phyloP scores from a whole-genome alignment of 2,888 invertebrate species.

The Orthosia gothica region DNA sequence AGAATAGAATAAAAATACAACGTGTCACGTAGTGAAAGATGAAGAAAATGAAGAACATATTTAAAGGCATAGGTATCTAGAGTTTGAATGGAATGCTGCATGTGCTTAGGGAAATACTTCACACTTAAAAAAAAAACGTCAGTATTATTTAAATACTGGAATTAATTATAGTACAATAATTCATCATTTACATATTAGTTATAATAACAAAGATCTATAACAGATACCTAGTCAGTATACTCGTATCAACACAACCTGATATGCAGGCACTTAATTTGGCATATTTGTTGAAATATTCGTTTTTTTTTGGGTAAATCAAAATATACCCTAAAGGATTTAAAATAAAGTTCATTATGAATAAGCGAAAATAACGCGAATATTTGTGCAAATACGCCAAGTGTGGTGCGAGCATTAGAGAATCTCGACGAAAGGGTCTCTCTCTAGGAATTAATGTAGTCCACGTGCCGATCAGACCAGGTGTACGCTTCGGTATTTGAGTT shows the following conservation, averaged over 20 bases:
- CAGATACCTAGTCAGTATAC: conserved; percentile 55
- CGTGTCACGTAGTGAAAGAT: conserved; percentile 7
- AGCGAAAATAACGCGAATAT: conserved; percentile 11
- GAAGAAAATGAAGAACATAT: conserved; percentile 36
- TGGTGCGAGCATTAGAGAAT: conserved; percentile 37
- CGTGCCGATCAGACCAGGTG: conserved; percentile 11
- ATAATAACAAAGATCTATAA: conserved; percentile 41
- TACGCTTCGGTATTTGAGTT: conserved; percentile 31
- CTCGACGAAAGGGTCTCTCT: conserved; percentile 31
- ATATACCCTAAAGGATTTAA: background rate
- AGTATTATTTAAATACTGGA: conserved; percentile 41
- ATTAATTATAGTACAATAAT: conserved; percentile 38
- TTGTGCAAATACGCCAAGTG: conserved; percentile 11
- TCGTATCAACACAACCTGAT: conserved; percentile 61
- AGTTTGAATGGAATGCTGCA: conserved; percentile 64
- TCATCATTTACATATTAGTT: conserved; percentile 42
- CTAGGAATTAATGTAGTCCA: conserved; percentile 22
- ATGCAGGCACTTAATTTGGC: conserved; percentile 21
- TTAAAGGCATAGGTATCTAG: conserved; percentile 38
- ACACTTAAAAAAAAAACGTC: conserved; percentile 36
- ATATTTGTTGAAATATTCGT: conserved; percentile 8
- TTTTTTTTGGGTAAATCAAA: conserved; percentile 10
- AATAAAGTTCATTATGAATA: background rate
- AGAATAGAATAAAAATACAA: conserved; percentile 15
- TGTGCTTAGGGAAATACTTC: conserved; percentile 34